Evolutionary conservation across 2,113 vertebrate genomes (phyloP).

Genomic region (Apistogramma diplotaenia): DNA sequence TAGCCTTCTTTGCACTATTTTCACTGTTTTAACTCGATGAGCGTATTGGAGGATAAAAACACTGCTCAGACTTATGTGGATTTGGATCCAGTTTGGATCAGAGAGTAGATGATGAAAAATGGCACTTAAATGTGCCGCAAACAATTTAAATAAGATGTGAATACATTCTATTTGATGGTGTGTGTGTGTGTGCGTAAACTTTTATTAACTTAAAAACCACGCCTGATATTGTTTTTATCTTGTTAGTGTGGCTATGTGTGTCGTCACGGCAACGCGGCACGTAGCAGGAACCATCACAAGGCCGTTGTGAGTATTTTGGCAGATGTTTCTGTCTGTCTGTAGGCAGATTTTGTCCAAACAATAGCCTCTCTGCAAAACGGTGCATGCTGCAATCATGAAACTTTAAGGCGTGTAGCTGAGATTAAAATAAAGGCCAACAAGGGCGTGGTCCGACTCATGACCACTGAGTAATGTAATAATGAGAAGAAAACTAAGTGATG

Average conservation of each 20-base stretch:
- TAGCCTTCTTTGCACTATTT: neutral
- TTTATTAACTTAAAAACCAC: neutral
- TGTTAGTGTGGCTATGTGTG: neutral
- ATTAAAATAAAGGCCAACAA: neutral
- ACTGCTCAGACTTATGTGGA: neutral
- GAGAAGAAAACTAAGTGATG: neutral
- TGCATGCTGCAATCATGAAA: neutral
- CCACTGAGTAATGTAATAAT: neutral
- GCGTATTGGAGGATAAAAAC: neutral
- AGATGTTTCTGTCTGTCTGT: neutral
- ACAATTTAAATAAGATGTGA: neutral
- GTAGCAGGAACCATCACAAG: neutral
- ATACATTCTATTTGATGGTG: neutral
- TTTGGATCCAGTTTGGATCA: neutral
- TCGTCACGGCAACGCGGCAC: neutral
- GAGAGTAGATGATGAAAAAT: neutral
- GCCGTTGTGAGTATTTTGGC: neutral
- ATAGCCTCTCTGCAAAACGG: neutral
- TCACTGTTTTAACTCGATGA: neutral
- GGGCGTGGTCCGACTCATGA: neutral
- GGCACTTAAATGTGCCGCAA: neutral
- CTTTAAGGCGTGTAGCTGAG: neutral
- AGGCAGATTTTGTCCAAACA: neutral
- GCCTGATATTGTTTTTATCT: neutral
- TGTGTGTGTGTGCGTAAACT: neutral